A percentile compares a stretch with the other conserved stretches of the same genome.
These are phyloP conservation scores for Thalassoma bifasciatum DNA, from an alignment of 2,113 vertebrate species.

Conservation along the genomic window DNA sequence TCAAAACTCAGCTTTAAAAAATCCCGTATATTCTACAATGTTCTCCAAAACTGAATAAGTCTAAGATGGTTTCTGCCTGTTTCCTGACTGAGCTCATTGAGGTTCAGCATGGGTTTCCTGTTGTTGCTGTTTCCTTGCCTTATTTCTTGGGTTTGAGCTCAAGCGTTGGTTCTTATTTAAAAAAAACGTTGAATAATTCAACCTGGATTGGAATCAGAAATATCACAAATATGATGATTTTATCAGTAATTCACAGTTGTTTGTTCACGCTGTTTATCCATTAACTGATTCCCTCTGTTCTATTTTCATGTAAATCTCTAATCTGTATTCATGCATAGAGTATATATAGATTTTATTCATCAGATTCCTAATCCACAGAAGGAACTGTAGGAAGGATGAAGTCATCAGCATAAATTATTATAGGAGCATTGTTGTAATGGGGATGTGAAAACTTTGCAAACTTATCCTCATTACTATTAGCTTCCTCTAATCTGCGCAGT, in stretches of 20 bases:
- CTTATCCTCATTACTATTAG: conserved; percentile 20
- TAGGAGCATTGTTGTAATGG: conserved; percentile 7
- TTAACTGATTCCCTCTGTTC: conserved; percentile 30
- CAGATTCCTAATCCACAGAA: conserved; percentile 46
- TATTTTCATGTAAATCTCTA: conserved; percentile 62
- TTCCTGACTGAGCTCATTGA: too few species aligned
- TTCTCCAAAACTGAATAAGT: too few species aligned
- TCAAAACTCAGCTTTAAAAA: too few species aligned
- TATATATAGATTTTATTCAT: conserved; percentile 6
- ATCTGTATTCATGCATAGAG: conserved; percentile 48
- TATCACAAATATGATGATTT: conserved; percentile 31
- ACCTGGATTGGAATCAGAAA: conserved; percentile 26
- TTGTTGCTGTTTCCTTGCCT: too few species aligned
- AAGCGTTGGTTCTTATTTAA: neutral
- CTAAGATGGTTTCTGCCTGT: too few species aligned
- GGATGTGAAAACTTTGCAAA: conserved; percentile 49
- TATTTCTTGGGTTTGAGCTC: too few species aligned
- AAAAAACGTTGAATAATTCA: neutral
- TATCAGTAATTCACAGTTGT: conserved; percentile 17
- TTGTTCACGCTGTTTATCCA: conserved; percentile 17
- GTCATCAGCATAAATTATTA: conserved; percentile 25
- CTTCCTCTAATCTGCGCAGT: conserved; percentile 40
- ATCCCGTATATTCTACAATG: too few species aligned
- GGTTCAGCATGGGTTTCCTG: too few species aligned
- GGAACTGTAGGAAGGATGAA: conserved; percentile 27